Percentiles rank a stretch among this genome's conserved stretches.
Evolutionary conservation across 1,140 invertebrate genomes (phyloP).

Genomic region (Phortica variegata): DNA sequence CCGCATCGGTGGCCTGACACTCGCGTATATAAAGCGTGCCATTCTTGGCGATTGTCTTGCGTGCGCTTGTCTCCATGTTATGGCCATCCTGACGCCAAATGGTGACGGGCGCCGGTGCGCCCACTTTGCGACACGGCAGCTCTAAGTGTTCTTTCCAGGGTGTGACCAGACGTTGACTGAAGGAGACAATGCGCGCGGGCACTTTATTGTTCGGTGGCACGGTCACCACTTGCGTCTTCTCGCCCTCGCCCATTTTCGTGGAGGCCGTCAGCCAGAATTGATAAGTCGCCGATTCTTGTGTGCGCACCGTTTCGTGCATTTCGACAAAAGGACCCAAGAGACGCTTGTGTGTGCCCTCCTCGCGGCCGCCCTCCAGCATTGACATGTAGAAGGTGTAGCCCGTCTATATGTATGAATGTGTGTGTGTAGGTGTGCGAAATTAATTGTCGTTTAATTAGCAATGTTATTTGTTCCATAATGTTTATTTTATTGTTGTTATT

Average conservation of each 20-base stretch:
- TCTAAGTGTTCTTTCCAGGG: constrained; percentile 83
- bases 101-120: constrained; percentile 71
- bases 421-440: background rate
- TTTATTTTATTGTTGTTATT: too few species aligned
- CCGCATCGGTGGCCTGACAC: constrained; percentile 73
- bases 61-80: constrained; percentile 67
- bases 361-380: constrained; percentile 71
- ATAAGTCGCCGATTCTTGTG: constrained; percentile 71
- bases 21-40: constrained; percentile 74
- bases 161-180: constrained; percentile 73
- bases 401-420: constrained; percentile 22
- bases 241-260: constrained; percentile 78
- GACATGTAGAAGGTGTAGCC: constrained; percentile 82
- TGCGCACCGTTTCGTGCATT: constrained; percentile 71
- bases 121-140: constrained; percentile 77
- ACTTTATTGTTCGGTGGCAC: constrained; percentile 78
- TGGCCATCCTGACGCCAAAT: constrained; percentile 74
- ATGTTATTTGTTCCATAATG: too few species aligned
- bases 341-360: constrained; percentile 71
- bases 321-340: constrained; percentile 66
- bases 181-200: constrained; percentile 78
- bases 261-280: constrained; percentile 82
- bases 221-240: constrained; percentile 73
- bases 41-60: constrained; percentile 66
- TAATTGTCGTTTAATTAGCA: constrained; percentile 15